phyloP scores from a whole-genome alignment of 2,888 invertebrate species.

The Hetaerina titia region DNA sequence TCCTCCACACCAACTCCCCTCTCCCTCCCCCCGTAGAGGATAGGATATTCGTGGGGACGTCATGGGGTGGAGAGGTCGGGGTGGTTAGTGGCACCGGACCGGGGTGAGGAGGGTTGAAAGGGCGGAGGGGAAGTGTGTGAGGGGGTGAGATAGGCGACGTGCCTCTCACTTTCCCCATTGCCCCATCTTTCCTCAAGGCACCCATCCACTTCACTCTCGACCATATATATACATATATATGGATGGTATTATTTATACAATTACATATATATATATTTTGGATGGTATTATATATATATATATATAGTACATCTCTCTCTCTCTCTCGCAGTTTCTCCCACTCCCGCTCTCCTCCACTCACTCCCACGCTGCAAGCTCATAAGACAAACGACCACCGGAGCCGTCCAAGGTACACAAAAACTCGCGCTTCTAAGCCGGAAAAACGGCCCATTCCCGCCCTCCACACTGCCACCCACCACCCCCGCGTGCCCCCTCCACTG shows the following conservation, averaged over 20 bases:
- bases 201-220: background rate
- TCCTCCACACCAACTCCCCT: background rate
- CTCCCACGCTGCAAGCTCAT: constrained; percentile 2
- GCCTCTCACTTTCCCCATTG: background rate
- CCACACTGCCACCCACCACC: background rate
- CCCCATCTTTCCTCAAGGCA: background rate
- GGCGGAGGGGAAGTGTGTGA: too few species aligned
- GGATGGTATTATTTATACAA: too few species aligned
- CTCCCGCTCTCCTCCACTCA: background rate
- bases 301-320: background rate
- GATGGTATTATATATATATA: too few species aligned
- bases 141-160: background rate
- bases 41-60: background rate
- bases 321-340: background rate
- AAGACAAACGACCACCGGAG: constrained; percentile 54
- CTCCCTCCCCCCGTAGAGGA: background rate
- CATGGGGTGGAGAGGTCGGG: background rate
- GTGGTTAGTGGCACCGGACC: background rate
- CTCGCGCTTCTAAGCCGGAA: constrained; percentile 29
- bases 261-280: too few species aligned
- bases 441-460: constrained; percentile 10
- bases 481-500: background rate
- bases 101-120: background rate
- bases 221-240: too few species aligned
- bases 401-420: constrained; percentile 63